Base-by-base conservation (phyloP, 2,888 invertebrate genomes). In the Apoda limacodes region DNA sequence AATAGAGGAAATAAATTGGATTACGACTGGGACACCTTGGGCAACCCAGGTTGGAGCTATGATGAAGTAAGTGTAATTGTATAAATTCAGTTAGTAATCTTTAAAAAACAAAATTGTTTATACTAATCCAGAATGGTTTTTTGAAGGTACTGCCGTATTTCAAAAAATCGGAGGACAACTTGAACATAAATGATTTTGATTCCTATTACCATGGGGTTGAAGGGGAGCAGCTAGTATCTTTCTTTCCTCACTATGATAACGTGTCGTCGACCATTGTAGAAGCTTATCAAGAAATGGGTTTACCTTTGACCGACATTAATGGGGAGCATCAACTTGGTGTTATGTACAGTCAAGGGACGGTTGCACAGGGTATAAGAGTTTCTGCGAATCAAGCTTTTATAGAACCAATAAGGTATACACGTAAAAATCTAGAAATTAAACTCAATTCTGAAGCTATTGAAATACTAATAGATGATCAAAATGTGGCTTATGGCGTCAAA, bases 81-180 rank as follows among this genome's bases (percentile, higher is more conserved):
- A n/a, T n/a, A n/a, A n/a, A n/a, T n/a, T n/a, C n/a, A n/a, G n/a
- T n/a, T n/a, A n/a, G n/a, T n/a, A n/a, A n/a, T n/a, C n/a, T n/a
- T n/a, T n/a, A n/a, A n/a, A n/a, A n/a, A n/a, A n/a, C n/a, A n/a
- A n/a, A n/a, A n/a, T n/a, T n/a, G n/a, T n/a, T n/a, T n/a, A n/a
- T n/a, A n/a, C n/a, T n/a, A n/a, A n/a, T n/a, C n/a, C n/a, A n/a
- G n/a, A n/a, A n/a, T n/a, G n/a, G n/a, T n/a, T n/a, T n/a, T n/a
- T n/a, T n/a, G n/a, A n/a, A 78, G 76, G 70, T 86, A 2, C 65
- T 90, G 15, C 88, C 87, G 1, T 90, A 87, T 55, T 90, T 87
- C 55, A 84, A 75, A 34, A 86, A 86, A 60, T 84, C 85, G 0
- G 87, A 87, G 55, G 72, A 82, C 33, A 87, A 86, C 45, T 51